Evolutionary conservation across 2,113 vertebrate genomes (phyloP).

Genomic region (Girardinichthys multiradiatus): DNA sequence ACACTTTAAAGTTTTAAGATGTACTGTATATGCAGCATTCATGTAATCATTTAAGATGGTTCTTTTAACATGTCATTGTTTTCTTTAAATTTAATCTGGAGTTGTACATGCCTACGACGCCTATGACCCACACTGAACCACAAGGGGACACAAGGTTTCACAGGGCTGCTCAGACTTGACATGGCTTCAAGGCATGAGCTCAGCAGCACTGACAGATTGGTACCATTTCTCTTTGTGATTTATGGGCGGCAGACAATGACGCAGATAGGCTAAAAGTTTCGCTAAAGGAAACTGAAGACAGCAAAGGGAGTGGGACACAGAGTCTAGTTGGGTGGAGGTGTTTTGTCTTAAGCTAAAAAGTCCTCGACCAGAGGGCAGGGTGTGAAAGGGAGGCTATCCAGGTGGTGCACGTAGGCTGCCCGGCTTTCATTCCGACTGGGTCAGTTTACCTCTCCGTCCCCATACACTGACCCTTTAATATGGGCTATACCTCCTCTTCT

Average conservation of each 20-base stretch:
- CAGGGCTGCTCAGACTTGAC: conserved; percentile 60
- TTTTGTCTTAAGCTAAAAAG: conserved; percentile 52
- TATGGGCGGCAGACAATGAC: conserved; percentile 63
- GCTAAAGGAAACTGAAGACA: conserved; percentile 68
- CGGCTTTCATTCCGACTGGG: conserved; percentile 49
- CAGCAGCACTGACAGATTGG: conserved; percentile 37
- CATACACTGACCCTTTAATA: conserved; percentile 57
- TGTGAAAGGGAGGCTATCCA: conserved; percentile 55
- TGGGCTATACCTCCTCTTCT: conserved; percentile 65
- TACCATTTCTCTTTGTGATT: conserved; percentile 72
- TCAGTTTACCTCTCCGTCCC: conserved; percentile 65
- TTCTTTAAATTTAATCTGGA: not conserved
- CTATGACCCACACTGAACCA: conserved; percentile 43
- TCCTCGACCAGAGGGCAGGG: conserved; percentile 64
- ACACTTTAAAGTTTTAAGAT: not conserved
- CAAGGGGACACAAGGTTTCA: conserved; percentile 64
- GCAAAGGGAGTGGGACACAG: conserved; percentile 35
- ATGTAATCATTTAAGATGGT: not conserved
- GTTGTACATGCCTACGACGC: not conserved
- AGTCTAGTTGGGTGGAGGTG: conserved; percentile 12
- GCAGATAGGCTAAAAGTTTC: conserved; percentile 35
- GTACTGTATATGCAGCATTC: not conserved
- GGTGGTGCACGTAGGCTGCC: conserved; percentile 63
- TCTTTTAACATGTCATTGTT: not conserved
- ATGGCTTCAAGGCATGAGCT: conserved; percentile 66